Evolutionary conservation across 2,888 invertebrate species (phyloP).

Genomic region (Mythimna vitellina): DNA sequence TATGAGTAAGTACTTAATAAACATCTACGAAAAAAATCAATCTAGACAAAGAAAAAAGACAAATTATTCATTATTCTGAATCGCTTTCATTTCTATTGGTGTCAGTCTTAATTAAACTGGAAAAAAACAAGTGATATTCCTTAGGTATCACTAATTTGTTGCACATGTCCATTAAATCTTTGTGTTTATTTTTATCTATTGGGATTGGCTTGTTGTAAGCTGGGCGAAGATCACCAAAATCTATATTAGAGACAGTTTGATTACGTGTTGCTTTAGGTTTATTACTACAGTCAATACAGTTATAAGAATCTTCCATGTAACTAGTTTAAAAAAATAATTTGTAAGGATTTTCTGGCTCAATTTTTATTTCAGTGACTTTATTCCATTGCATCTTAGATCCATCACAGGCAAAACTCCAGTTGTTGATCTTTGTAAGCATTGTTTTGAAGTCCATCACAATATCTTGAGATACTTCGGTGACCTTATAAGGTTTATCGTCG

Average conservation of each 20-base stretch:
- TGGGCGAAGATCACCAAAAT: constrained; percentile 12
- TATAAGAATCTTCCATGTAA: constrained; percentile 2
- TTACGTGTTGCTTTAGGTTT: constrained; percentile 1
- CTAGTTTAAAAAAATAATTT: constrained; percentile 1
- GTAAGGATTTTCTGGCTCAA: constrained; percentile 40
- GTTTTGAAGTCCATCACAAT: constrained; percentile 18
- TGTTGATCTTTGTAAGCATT: constrained; percentile 7
- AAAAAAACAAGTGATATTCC: background rate
- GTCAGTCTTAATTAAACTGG: too few species aligned
- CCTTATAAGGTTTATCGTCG: background rate
- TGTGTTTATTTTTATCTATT: constrained; percentile 13
- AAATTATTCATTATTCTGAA: too few species aligned
- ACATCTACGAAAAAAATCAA: background rate
- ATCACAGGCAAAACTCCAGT: constrained; percentile 13
- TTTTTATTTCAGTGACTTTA: constrained; percentile 13
- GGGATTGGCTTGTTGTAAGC: constrained; percentile 14
- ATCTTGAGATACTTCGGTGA: constrained; percentile 5
- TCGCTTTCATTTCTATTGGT: too few species aligned
- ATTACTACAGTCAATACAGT: constrained; percentile 4
- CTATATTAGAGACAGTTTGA: constrained; percentile 13
- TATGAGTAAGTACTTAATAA: background rate
- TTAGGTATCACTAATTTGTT: constrained; percentile 8
- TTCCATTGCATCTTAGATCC: constrained; percentile 11
- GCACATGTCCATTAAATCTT: constrained; percentile 7
- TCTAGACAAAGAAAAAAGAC: too few species aligned